These are phyloP conservation scores for Diadegma fenestrale DNA, from an alignment of 2,888 invertebrate species.

Conservation along the genomic window DNA sequence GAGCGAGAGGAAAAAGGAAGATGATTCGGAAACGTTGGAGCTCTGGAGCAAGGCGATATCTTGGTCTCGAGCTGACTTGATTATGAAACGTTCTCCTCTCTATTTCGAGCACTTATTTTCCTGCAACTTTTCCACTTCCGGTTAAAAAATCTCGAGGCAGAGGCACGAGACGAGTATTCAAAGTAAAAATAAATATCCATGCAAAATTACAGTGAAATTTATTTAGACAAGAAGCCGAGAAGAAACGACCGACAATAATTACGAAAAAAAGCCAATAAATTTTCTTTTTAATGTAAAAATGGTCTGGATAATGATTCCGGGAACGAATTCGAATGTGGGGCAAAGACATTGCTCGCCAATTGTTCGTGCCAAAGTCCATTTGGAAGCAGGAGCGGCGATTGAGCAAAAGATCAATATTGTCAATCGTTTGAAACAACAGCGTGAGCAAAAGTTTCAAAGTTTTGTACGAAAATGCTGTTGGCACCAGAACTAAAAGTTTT, in stretches of 20 bases:
- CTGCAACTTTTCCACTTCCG: not conserved
- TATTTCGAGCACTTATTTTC: constrained; percentile 17
- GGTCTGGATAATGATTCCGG: too few relatives aligned
- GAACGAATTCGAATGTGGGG: not conserved
- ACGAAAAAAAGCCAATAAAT: too few relatives aligned
- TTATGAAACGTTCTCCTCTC: constrained; percentile 28
- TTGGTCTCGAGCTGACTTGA: constrained; percentile 23
- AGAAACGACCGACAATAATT: not conserved
- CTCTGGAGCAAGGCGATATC: constrained; percentile 1
- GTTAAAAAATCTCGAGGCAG: not conserved
- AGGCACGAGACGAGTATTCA: not conserved
- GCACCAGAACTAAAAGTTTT: too few relatives aligned
- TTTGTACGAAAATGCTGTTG: too few relatives aligned
- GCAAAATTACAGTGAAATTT: not conserved
- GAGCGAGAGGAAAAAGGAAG: not conserved
- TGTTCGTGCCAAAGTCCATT: constrained; percentile 1
- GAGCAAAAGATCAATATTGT: constrained; percentile 42
- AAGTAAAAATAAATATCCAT: not conserved
- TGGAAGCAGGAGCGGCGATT: not conserved
- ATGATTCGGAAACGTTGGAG: constrained; percentile 8
- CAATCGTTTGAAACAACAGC: constrained; percentile 62
- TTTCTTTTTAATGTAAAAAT: too few relatives aligned
- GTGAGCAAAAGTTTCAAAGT: constrained; percentile 29
- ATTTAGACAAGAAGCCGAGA: not conserved
- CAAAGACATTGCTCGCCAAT: not conserved